phyloP scores from a whole-genome alignment of 2,113 vertebrate genomes.

The Megaceryle torquata region DNA sequence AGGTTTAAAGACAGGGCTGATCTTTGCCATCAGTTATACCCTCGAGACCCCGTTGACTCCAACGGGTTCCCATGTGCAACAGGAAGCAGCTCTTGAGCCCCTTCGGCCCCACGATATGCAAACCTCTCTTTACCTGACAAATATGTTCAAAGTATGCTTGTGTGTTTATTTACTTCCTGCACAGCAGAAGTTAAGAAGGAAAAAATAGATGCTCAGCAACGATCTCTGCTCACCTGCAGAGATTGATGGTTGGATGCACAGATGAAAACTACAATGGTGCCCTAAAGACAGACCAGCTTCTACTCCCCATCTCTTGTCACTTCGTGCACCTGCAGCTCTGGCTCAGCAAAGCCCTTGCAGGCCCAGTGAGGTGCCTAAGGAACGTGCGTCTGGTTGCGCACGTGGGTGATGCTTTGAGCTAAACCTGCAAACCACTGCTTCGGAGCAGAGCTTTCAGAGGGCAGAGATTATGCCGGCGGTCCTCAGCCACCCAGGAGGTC shows the following conservation, averaged over 20 bases:
- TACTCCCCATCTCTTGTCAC: background rate
- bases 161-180: constrained; percentile 52
- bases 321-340: constrained; percentile 33
- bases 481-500: background rate
- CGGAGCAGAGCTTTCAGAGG: background rate
- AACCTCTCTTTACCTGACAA: background rate
- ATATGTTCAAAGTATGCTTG: background rate
- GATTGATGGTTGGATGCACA: constrained; percentile 9
- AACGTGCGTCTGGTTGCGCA: background rate
- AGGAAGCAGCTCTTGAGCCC: background rate
- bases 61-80: background rate
- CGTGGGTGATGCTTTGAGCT: background rate
- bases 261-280: background rate
- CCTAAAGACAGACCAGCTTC: background rate
- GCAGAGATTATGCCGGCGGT: background rate
- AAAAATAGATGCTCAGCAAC: constrained; percentile 40
- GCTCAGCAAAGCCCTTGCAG: background rate
- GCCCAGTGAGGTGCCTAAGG: background rate
- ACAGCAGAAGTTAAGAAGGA: background rate
- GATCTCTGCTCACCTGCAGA: constrained; percentile 56
- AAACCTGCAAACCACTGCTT: background rate
- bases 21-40: background rate
- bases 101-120: background rate
- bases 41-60: background rate
- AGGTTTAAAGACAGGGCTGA: background rate